Conservation (phyloP, 53 echinoderm and acorn worm species). For the Patiria pectinifera region DNA sequence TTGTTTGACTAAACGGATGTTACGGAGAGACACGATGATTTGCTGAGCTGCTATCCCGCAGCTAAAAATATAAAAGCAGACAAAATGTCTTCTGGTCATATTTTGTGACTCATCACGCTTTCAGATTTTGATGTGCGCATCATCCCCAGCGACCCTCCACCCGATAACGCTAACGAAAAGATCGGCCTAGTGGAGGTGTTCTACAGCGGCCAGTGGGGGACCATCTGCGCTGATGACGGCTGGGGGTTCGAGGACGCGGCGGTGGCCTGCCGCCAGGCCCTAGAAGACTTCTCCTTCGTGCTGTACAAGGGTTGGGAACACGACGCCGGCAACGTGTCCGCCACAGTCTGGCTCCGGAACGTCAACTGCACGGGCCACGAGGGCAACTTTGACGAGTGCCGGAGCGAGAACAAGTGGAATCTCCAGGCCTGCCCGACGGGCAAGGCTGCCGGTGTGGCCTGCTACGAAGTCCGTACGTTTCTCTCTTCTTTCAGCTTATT, state of each 20-base stretch:
- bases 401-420: neutral
- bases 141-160: neutral
- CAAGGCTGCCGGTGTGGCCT: neutral
- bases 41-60: too few species aligned
- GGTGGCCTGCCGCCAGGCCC: conserved; percentile 1
- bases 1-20: too few species aligned
- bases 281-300: neutral
- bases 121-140: conserved; percentile 17
- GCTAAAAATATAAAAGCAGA: too few species aligned
- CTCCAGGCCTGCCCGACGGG: neutral
- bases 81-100: too few species aligned
- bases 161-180: neutral
- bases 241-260: conserved; percentile 6
- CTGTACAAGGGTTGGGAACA: neutral
- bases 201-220: conserved; percentile 1
- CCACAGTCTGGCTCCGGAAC: neutral
- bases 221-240: neutral
- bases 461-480: neutral
- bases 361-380: neutral
- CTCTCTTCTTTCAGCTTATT: too few species aligned
- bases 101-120: neutral
- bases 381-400: conserved; percentile 2
- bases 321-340: neutral
- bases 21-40: too few species aligned
- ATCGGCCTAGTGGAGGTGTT: neutral